phyloP scores from a whole-genome alignment of 2,113 vertebrate genomes.

The Tamias sibiricus region DNA sequence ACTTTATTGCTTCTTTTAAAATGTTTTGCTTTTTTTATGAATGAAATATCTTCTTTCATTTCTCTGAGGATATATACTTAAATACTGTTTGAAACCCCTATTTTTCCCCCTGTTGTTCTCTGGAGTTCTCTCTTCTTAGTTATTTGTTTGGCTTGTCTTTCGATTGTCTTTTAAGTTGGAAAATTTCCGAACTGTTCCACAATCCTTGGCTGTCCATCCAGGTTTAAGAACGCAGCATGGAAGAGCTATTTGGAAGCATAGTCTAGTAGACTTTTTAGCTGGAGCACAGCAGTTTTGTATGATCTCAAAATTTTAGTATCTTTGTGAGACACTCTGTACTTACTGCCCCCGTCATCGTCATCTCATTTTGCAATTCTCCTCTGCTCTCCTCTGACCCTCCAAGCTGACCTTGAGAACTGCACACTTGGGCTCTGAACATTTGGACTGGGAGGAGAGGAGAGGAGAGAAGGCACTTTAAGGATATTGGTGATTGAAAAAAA shows the following conservation, averaged over 20 bases:
- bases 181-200: not conserved
- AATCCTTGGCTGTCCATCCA: not conserved
- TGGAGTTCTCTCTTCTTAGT: not conserved
- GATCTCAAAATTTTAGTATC: not conserved
- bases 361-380: not conserved
- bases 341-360: not conserved
- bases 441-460: accelerated
- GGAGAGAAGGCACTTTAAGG: not conserved
- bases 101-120: not conserved
- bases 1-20: not conserved
- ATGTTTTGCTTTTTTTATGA: not conserved
- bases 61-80: not conserved
- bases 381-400: not conserved
- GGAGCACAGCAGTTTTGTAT: not conserved
- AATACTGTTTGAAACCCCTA: not conserved
- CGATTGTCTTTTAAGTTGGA: not conserved
- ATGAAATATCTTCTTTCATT: constrained; percentile 11
- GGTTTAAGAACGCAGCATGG: not conserved
- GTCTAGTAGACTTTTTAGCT: not conserved
- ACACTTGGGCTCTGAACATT: not conserved
- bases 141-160: not conserved
- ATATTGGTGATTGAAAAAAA: not conserved
- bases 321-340: not conserved
- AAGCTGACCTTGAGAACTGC: not conserved
- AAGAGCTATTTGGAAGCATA: not conserved